Evolutionary conservation across 2,113 vertebrate genomes (phyloP), one percentile per base, ranked within the genome.

Genomic region (Plestiodon gilberti): DNA sequence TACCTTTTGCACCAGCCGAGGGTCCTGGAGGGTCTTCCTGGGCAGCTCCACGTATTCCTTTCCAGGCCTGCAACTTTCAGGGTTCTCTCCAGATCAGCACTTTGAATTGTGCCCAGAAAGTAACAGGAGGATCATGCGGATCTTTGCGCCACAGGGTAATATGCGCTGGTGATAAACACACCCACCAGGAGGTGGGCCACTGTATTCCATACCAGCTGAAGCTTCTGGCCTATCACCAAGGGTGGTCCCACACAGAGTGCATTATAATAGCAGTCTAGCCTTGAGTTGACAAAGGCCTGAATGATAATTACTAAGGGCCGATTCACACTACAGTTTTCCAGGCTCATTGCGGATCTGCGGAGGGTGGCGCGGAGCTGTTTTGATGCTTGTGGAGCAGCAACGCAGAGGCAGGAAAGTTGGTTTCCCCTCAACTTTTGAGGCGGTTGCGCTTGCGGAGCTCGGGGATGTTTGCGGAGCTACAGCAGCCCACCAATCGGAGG

Each of bases 31-130:
- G n/a, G n/a, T n/a, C n/a, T n/a, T n/a, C n/a, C n/a, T n/a, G n/a
- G n/a, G n/a, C n/a, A n/a, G n/a, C n/a, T n/a, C n/a, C n/a, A 28
- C 23, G 2, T 8, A 2, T 8, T 2, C 18, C 2, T 9, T 48
- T 14, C 59, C 5, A 1, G 65, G 38, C 35, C 25, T 11, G n/a
- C 33, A 13, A 2, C 9, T 6, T 62, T 25, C 30, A 3, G 57
- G 30, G 35, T 11, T 48, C 40, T 4, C 40, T 69, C 43, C 48
- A 70, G 43, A 55, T 43, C 20, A n/a, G 10, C 11, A 30, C 73
- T 75, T 28, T 52, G 9, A 28, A 65, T 65, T 65, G 25, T 20
- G 3, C 28, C 5, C 10, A 65, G 25, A 15, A 76, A 25, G 14
- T n/a, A n/a, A 57, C 25, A 77, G 48, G 15, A 48, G 55, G 13